phyloP scores from a whole-genome alignment of 2,113 vertebrate genomes.

The Carollia perspicillata region DNA sequence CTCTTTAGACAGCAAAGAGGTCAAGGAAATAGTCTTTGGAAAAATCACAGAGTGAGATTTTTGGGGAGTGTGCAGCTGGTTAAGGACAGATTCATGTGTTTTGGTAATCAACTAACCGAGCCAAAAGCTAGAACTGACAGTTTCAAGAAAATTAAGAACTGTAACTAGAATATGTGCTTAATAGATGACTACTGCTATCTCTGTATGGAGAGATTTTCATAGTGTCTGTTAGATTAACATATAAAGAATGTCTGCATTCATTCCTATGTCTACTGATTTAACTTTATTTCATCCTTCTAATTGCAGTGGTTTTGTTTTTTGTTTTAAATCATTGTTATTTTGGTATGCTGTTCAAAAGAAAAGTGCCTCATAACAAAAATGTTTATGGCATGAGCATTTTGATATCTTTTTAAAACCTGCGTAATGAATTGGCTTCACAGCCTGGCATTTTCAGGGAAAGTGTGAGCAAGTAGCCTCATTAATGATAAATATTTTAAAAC shows the following conservation, averaged over 20 bases:
- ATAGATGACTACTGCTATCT: background rate
- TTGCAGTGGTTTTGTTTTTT: background rate
- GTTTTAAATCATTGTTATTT: background rate
- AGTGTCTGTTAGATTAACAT: background rate
- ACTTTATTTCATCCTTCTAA: background rate
- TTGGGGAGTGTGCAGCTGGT: background rate
- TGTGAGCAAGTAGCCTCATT: constrained; percentile 71
- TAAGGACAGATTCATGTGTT: constrained; percentile 11
- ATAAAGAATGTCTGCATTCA: background rate
- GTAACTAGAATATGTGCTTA: background rate
- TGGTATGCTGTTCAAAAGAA: constrained; percentile 8
- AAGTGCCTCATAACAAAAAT: constrained; percentile 35
- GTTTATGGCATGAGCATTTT: constrained; percentile 47
- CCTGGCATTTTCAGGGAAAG: constrained; percentile 63
- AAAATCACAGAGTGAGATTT: constrained; percentile 4
- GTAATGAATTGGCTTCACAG: constrained; percentile 38
- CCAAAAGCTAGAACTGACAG: background rate
- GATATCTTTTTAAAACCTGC: constrained; percentile 62
- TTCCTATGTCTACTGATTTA: background rate
- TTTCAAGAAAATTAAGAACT: constrained; percentile 1
- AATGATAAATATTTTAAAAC: constrained; percentile 68
- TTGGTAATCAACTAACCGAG: background rate
- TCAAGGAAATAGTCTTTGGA: constrained; percentile 13
- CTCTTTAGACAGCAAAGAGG: background rate
- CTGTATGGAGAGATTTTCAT: background rate